These are phyloP conservation scores for Chelmon rostratus DNA, from an alignment of 2,797 vertebrate genomes.

Conservation along the genomic window DNA sequence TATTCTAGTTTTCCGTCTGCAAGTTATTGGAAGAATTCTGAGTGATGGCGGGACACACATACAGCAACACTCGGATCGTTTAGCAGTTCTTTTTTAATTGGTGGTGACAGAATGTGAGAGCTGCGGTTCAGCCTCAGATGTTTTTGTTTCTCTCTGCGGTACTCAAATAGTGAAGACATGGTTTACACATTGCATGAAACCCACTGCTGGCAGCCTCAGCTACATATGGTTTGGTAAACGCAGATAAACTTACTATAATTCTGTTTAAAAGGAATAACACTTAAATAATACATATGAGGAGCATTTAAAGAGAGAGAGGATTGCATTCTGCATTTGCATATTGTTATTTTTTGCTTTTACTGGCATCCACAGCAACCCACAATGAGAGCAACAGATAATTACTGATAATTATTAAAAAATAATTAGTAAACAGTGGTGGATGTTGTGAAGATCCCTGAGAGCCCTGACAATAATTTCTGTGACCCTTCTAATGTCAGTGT, in stretches of 20 bases:
- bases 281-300: neutral
- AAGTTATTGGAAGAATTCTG: constrained; percentile 32
- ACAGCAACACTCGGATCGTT: constrained; percentile 16
- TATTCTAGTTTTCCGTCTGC: constrained; percentile 24
- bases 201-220: neutral
- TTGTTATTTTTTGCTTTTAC: neutral
- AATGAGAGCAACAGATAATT: neutral
- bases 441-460: neutral
- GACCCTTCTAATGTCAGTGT: neutral
- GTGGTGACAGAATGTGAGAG: constrained; percentile 14
- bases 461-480: neutral
- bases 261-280: neutral
- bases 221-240: neutral
- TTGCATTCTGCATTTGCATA: neutral
- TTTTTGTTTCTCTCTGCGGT: constrained; percentile 24
- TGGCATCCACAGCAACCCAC: neutral
- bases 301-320: neutral
- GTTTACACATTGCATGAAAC: neutral
- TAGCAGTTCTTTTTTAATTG: constrained; percentile 27
- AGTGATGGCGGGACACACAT: neutral
- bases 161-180: neutral
- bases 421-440: no score
- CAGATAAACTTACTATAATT: neutral
- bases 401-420: neutral
- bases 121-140: neutral